Percentiles rank a stretch among this genome's conserved stretches.
Conservation (phyloP, 2,797 vertebrate species). For the Melanotaenia boesemani region DNA sequence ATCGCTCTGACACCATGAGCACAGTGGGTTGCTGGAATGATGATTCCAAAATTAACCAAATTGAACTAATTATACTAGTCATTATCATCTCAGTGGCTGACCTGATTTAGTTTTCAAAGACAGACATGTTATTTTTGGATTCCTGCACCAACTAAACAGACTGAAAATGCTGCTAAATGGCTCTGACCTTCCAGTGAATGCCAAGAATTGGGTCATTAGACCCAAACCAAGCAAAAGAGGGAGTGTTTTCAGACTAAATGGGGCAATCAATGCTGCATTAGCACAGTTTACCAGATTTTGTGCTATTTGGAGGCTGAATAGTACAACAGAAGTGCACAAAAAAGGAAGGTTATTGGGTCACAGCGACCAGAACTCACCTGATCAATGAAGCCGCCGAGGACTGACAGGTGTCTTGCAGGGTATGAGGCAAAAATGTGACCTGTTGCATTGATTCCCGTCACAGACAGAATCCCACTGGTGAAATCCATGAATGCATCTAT, state of each 20-base stretch:
- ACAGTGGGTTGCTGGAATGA: not conserved
- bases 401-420: slow-evolving; percentile 89
- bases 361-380: slow-evolving; percentile 84
- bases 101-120: slow-evolving; percentile 20
- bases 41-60: not conserved
- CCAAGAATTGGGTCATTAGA: slow-evolving; percentile 72
- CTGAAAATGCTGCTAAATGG: slow-evolving; percentile 51
- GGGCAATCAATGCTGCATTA: slow-evolving; percentile 79
- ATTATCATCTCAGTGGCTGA: slow-evolving; percentile 18
- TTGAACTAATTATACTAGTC: not conserved
- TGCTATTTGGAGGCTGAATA: slow-evolving; percentile 43
- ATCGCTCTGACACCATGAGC: not conserved
- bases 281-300: slow-evolving; percentile 51
- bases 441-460: slow-evolving; percentile 93
- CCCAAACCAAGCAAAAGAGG: slow-evolving; percentile 57
- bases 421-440: slow-evolving; percentile 97
- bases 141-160: slow-evolving; percentile 36
- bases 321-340: not conserved
- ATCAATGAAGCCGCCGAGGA: slow-evolving; percentile 91
- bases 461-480: slow-evolving; percentile 88
- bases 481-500: slow-evolving; percentile 92
- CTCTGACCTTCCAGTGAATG: slow-evolving; percentile 57
- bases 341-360: slow-evolving; percentile 35
- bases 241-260: slow-evolving; percentile 65
- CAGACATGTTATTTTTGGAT: slow-evolving; percentile 42